A percentile compares a stretch with the other conserved stretches of the same genome.
These are phyloP conservation scores for Mustelus asterias DNA, from an alignment of 2,113 vertebrate genomes.

Conservation along the genomic window DNA sequence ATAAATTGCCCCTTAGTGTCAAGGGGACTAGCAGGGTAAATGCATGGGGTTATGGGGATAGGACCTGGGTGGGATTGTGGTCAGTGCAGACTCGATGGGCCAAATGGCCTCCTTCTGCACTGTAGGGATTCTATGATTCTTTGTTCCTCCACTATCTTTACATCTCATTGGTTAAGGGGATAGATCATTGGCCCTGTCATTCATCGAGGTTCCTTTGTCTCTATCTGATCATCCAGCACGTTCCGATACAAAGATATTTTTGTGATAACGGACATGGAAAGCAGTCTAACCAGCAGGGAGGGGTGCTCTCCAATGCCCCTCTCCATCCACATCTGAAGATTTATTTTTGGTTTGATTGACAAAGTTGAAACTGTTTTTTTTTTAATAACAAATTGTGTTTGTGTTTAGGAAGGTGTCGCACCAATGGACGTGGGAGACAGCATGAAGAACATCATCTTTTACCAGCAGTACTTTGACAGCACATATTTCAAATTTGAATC, in stretches of 20 bases:
- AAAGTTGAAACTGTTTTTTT: not conserved
- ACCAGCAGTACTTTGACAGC: not conserved
- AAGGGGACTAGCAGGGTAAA: no score
- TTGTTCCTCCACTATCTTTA: no score
- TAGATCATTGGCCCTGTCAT: no score
- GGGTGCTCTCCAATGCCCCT: not conserved
- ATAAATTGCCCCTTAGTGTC: no score
- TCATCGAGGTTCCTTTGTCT: no score
- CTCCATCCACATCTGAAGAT: not conserved
- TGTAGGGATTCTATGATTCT: no score
- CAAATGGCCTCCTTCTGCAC: no score
- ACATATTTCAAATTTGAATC: not conserved
- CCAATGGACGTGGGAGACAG: not conserved
- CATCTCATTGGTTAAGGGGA: not conserved
- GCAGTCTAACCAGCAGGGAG: not conserved
- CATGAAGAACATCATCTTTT: conserved; percentile 31
- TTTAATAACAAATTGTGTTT: not conserved
- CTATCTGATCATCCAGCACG: no score
- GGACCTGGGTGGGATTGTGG: no score
- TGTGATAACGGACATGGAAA: not conserved
- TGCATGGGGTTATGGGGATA: no score
- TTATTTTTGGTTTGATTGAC: not conserved
- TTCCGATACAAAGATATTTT: not conserved
- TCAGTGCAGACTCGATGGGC: no score
- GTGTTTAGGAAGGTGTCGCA: not conserved